phyloP scores from a whole-genome alignment of 2,888 invertebrate genomes.

The Bellardia pandia region DNA sequence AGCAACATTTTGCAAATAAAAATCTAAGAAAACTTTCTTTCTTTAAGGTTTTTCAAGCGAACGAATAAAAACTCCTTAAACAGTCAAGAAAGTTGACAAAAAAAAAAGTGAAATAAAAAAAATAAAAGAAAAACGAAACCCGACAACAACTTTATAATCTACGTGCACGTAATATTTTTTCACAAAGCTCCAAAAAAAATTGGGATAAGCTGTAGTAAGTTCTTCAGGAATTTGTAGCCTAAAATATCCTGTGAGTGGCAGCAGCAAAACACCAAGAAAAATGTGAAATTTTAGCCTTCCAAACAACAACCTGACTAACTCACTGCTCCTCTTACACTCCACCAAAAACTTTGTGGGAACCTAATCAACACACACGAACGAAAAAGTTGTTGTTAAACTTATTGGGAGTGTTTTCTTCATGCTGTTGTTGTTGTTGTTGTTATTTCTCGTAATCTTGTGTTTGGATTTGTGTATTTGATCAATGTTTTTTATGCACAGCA shows the following conservation, averaged over 20 bases:
- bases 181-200: conserved; percentile 47
- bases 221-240: conserved; percentile 55
- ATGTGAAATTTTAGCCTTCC: conserved; percentile 36
- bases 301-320: conserved; percentile 25
- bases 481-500: conserved; percentile 78
- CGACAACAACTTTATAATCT: conserved; percentile 66
- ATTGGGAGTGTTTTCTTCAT: conserved; percentile 31
- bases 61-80: conserved; percentile 42
- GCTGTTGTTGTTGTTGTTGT: conserved; percentile 6
- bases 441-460: conserved; percentile 10
- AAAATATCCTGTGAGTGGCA: conserved; percentile 1
- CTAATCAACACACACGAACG: conserved; percentile 73
- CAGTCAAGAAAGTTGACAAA: conserved; percentile 57
- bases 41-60: neutral
- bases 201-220: conserved; percentile 47
- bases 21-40: conserved; percentile 49
- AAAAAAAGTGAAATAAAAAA: neutral
- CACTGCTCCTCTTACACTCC: conserved; percentile 32
- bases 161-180: conserved; percentile 60
- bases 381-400: conserved; percentile 65
- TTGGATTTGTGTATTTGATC: conserved; percentile 35
- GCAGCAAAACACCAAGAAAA: conserved; percentile 17
- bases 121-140: conserved; percentile 19
- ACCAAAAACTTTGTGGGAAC: conserved; percentile 59
- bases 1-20: conserved; percentile 18